Conservation (phyloP, 2,113 vertebrate genomes). For the Parus major region DNA sequence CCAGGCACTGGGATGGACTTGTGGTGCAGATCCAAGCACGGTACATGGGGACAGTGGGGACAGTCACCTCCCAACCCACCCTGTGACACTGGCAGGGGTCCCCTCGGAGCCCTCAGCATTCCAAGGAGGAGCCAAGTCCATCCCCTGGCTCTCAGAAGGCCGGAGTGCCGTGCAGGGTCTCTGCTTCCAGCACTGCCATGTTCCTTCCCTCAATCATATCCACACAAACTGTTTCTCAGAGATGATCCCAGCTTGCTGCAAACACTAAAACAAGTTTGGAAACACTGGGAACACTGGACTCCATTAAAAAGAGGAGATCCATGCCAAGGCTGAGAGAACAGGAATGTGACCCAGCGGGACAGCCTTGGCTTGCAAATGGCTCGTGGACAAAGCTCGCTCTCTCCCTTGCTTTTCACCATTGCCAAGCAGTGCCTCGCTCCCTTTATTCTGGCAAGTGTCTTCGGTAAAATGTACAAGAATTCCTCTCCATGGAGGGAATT, state of each 20-base stretch:
- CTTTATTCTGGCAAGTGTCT: conserved; percentile 7
- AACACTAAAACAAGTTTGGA: conserved; percentile 3
- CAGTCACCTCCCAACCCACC: background rate
- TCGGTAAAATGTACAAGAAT: background rate
- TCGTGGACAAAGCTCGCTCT: background rate
- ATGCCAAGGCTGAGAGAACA: conserved; percentile 15
- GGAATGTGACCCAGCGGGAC: background rate
- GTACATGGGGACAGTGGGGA: background rate
- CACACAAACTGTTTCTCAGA: background rate
- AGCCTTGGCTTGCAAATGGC: background rate
- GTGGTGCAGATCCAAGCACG: accelerated
- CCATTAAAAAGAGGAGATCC: background rate
- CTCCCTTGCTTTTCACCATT: background rate
- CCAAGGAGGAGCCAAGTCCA: accelerated
- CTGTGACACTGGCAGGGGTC: accelerated
- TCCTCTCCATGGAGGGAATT: background rate
- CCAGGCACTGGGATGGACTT: accelerated
- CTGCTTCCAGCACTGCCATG: background rate
- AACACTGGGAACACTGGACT: conserved; percentile 40
- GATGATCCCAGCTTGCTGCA: conserved; percentile 20
- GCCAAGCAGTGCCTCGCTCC: background rate
- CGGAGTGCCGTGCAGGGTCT: accelerated
- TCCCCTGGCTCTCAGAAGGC: background rate
- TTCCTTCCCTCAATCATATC: background rate
- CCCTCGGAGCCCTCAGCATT: background rate